Evolutionary conservation across 2,888 invertebrate genomes (phyloP), one percentile per base, ranked within the genome.

Genomic region (Nomada fabriciana): DNA sequence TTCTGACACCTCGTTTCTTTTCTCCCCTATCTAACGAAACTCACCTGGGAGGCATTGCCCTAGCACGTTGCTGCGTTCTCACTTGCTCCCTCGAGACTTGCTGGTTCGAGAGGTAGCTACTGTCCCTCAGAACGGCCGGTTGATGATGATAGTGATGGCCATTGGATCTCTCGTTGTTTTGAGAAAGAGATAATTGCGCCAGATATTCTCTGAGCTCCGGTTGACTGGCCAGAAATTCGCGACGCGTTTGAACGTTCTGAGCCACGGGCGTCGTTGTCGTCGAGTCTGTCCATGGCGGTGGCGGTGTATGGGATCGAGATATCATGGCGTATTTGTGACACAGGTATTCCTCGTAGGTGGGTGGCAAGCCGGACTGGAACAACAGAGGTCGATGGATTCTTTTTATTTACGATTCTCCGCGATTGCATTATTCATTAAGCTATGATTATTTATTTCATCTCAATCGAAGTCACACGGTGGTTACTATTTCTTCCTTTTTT

Each of bases 331-430:
- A 91, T 60, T 92, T 92, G 86, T 92, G 93, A 71, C 89, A 91
- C 53, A 94, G 89, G 80, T 93, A 93, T 78, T 94, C 94, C 72
- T 94, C 94, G 86, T 94, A 94, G 53, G 94, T 93, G 13, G 94
- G 94, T 9, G 94, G 94, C 55, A 94, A 85, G 25, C 94, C 93
- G 13, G 91, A 88, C 94, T 94, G 87, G 63, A 87, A 82, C 23
- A 43, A 5, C 60, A 7, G 11, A 25, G 23, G 11, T 36, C 29
- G 47, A 65, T 23, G 7, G 10, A n/a, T 43, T 15, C 18, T 0
- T 52, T 47, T 23, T 25, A 10, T 25, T 15, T 23, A 15, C 11
- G 25, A 25, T 55, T 55, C 13, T 25, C 2, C 4, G 10, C 20
- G 9, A 3, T 1, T 7, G 36, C 36, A 36, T 36, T 36, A 36